Conservation (phyloP, 2,888 invertebrate species). For the Pharmacophagus antenor region DNA sequence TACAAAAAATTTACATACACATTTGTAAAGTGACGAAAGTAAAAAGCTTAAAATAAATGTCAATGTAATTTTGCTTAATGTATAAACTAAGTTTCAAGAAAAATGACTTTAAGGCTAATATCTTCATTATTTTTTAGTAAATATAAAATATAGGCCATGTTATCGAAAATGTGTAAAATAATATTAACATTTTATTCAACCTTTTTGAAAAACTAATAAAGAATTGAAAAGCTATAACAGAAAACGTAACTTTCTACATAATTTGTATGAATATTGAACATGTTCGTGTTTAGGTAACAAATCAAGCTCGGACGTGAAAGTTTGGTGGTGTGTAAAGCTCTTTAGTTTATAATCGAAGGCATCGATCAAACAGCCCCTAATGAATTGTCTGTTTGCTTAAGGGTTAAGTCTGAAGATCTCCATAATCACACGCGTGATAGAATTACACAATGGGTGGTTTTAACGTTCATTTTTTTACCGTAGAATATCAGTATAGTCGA, state of each 20-base stretch:
- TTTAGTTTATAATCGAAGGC: constrained; percentile 55
- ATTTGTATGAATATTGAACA: constrained; percentile 21
- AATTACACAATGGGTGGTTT: constrained; percentile 55
- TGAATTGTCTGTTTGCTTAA: constrained; percentile 59
- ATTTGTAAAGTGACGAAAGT: not conserved
- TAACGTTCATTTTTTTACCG: constrained; percentile 44
- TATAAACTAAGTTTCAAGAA: no score
- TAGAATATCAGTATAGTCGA: constrained; percentile 27
- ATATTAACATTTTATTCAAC: no score
- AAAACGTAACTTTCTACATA: no score
- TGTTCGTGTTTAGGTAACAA: constrained; percentile 33
- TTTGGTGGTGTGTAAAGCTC: constrained; percentile 39
- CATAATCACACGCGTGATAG: constrained; percentile 53
- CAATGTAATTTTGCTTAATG: no score
- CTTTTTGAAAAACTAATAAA: no score
- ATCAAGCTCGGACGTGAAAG: not conserved
- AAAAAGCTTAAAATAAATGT: no score
- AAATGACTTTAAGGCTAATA: no score
- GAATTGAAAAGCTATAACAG: no score
- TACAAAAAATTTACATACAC: not conserved
- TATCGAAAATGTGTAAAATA: no score
- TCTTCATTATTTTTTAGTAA: no score
- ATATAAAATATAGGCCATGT: no score
- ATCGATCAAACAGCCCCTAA: constrained; percentile 67
- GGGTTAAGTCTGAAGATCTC: constrained; percentile 56